Base-by-base conservation (phyloP, 2,888 invertebrate species). In the Watsonalla binaria region DNA sequence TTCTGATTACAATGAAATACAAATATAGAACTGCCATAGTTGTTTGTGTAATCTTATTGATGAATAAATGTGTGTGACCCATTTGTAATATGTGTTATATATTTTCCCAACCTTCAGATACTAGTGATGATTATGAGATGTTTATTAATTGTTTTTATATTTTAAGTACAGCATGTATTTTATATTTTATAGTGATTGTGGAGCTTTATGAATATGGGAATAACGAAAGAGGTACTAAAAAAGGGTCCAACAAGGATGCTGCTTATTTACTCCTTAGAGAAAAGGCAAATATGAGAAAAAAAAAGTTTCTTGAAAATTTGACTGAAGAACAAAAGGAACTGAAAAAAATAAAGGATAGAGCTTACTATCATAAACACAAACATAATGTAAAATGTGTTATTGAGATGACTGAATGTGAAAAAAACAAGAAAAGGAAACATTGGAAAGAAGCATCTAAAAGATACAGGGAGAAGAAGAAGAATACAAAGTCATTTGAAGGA, bases 271-370 rank as follows among this genome's bases (percentile, higher is more conserved):
- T 53, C 45, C 61, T 63, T 46, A 63, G 63, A 49, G 59, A 66
- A 57, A 63, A 59, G 46, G 65, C 65, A 0, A 66, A 65, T 53
- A 66, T 60, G 34, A 65, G 65, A 47, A 74, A 72, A 61, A 58
- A 58, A 46, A 66, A 46, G 11, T 71, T 63, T 54, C 60, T 71
- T 45, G 59, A 63, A 50, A 69, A 64, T 6, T 56, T 65, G 58
- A 70, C 70, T 5, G 53, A 58, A 2, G 65, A 71, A 54, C 57
- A 72, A 42, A 66, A 13, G 47, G 65, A 70, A 52, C 53, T 63
- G 0, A 71, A 65, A 56, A 55, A 53, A 35, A 60, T 59, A 13
- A 71, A 68, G 47, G 62, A 63, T 47, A 70, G 60, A 24, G 66
- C 60, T 50, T 60, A 67, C 45, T 66, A 69, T 51, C 14, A 55